A percentile compares a stretch with the other conserved stretches of the same genome.
phyloP scores from a whole-genome alignment of 1,140 invertebrate genomes.

The Oppia nitens region DNA sequence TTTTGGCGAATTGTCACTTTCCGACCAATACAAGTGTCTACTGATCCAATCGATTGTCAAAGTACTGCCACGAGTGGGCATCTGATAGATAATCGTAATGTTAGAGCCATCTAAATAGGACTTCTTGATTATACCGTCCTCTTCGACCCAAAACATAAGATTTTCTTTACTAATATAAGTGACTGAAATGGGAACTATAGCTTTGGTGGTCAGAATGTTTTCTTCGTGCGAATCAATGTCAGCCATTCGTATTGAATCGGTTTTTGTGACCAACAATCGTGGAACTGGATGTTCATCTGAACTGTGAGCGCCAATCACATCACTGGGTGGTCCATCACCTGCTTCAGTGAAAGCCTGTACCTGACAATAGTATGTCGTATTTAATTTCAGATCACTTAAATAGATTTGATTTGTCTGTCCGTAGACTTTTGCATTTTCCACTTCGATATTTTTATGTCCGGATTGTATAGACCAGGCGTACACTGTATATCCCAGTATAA shows the following conservation, averaged over 20 bases:
- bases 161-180: constrained; percentile 39
- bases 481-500: constrained; percentile 50
- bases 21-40: constrained; percentile 58
- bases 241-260: constrained; percentile 46
- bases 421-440: constrained; percentile 21
- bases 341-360: constrained; percentile 58
- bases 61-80: constrained; percentile 45
- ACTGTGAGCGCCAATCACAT: constrained; percentile 39
- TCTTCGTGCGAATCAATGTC: constrained; percentile 45
- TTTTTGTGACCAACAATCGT: constrained; percentile 48
- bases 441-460: constrained; percentile 2
- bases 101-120: constrained; percentile 38
- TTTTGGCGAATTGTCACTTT: constrained; percentile 32
- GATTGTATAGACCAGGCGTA: constrained; percentile 39
- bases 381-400: constrained; percentile 37
- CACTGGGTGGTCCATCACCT: constrained; percentile 47
- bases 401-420: constrained; percentile 35
- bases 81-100: constrained; percentile 41
- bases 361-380: constrained; percentile 53
- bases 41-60: constrained; percentile 70
- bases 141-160: constrained; percentile 64
- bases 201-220: constrained; percentile 27
- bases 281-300: constrained; percentile 53
- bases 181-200: constrained; percentile 24
- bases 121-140: constrained; percentile 52